A percentile compares a stretch with the other conserved stretches of the same genome.
Conservation (phyloP, 1,140 invertebrate genomes). For the Drosophila athabasca region DNA sequence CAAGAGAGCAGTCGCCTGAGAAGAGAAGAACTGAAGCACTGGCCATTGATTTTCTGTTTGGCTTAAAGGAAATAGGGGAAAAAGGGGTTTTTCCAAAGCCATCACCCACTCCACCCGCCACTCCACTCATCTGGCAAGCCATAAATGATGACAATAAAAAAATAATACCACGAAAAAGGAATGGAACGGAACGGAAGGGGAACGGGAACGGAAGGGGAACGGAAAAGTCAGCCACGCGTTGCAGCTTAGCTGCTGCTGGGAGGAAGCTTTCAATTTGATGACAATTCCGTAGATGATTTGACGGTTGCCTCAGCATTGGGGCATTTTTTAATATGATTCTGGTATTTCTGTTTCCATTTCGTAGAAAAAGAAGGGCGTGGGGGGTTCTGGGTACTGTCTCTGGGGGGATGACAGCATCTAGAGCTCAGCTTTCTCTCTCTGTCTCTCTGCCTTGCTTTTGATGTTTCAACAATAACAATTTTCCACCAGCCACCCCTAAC, state of each 20-base stretch:
- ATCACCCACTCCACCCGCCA: not conserved
- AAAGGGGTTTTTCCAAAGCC: conserved; percentile 37
- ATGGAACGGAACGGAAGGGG: conserved; percentile 19
- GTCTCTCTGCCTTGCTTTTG: not conserved
- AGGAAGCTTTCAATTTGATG: conserved; percentile 75
- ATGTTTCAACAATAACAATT: conserved; percentile 62
- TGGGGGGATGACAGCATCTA: conserved; percentile 54
- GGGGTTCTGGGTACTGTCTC: not conserved
- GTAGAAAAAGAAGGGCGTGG: too few species aligned
- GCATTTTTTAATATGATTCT: conserved; percentile 78
- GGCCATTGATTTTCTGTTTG: conserved; percentile 56
- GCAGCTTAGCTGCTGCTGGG: conserved; percentile 56
- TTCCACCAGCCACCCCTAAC: conserved; percentile 25
- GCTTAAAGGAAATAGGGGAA: conserved; percentile 17
- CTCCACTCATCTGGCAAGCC: conserved; percentile 11
- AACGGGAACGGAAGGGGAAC: conserved; percentile 18
- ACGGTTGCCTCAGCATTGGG: conserved; percentile 72
- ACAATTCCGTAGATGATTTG: conserved; percentile 81
- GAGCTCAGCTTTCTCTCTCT: conserved; percentile 37
- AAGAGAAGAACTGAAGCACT: not conserved
- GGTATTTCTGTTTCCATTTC: conserved; percentile 50
- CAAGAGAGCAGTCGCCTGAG: conserved; percentile 40
- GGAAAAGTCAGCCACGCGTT: conserved; percentile 70
- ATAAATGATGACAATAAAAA: conserved; percentile 55
- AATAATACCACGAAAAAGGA: conserved; percentile 24